phyloP scores from a whole-genome alignment of 2,797 vertebrate species.

The Loris lydekkerianus region DNA sequence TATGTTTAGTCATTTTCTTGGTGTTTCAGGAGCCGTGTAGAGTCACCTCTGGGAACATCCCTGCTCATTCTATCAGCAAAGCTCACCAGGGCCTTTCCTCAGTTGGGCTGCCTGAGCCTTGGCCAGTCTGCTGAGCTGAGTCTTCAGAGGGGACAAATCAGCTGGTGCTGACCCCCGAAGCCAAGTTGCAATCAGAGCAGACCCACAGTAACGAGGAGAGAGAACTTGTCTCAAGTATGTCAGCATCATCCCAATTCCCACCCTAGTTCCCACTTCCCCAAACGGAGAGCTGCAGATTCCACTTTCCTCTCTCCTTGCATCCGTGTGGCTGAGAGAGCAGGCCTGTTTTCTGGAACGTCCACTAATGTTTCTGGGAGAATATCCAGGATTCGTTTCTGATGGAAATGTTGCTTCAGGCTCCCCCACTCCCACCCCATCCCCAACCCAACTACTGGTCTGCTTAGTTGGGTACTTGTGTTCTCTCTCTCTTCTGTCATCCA shows the following conservation, averaged over 20 bases:
- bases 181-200: background rate
- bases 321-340: background rate
- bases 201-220: background rate
- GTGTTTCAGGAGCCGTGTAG: background rate
- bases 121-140: background rate
- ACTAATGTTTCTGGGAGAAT: background rate
- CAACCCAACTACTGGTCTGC: no score
- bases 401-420: background rate
- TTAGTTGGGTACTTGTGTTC: background rate
- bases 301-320: background rate
- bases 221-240: background rate
- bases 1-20: background rate
- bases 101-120: no score
- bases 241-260: rapidly evolving
- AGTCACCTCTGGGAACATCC: background rate
- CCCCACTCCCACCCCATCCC: no score
- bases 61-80: background rate
- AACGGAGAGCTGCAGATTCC: rapidly evolving
- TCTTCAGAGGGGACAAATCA: background rate
- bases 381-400: background rate
- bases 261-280: background rate
- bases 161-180: background rate
- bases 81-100: background rate
- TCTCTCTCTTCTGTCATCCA: background rate
- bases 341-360: background rate